Base-by-base conservation (phyloP, 2,113 vertebrate genomes). In the Rafetus swinhoei region DNA sequence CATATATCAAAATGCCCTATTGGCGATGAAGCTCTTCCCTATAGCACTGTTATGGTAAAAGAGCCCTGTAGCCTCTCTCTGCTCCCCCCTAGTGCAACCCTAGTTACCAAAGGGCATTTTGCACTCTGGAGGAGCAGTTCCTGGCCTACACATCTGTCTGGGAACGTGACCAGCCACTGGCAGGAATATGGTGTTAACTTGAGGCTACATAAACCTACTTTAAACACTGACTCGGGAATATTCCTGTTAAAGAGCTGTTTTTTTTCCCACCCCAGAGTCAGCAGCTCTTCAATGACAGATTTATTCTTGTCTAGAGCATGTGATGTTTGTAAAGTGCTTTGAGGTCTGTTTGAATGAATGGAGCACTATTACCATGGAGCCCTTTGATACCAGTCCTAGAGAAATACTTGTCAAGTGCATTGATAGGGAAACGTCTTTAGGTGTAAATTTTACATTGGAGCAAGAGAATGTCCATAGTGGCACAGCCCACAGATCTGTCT, bases 381-480 rank as follows among this genome's bases (percentile, higher is more conserved):
- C n/a, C 3, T n/a, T 8, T 2, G 7, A 7, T 12, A 1, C 3
- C 6, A 2, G 85, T 4, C 3, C 0, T 1, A 29, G 50, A 1
- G 50, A 1, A 2, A 1, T 14, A 39, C 81, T 53, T 7, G 74
- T 10, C 79, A 10, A 2, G 56, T 1, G 27, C 1, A 4, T 4
- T 6, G 11, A 1, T 12, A 7, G 1, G 72, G 3, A 6, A 5
- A 18, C 3, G 50, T 12, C 13, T 1, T 3, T 11, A 21, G 1
- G 27, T 12, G 77, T 21, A 10, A 15, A 0, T 11, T 25, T 22
- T 35, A 6, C 4, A 45, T 1, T 9, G 83, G 50, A 7, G 9
- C 59, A 10, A 6, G 8, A 1, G 3, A 14, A 15, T 25, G 4
- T 6, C 79, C 1, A 60, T 1, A 9, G 62, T 0, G 54, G 16